Percentiles rank a stretch among this genome's conserved stretches.
Evolutionary conservation across 2,888 invertebrate species (phyloP).

Genomic region (Lasioglossum morio): DNA sequence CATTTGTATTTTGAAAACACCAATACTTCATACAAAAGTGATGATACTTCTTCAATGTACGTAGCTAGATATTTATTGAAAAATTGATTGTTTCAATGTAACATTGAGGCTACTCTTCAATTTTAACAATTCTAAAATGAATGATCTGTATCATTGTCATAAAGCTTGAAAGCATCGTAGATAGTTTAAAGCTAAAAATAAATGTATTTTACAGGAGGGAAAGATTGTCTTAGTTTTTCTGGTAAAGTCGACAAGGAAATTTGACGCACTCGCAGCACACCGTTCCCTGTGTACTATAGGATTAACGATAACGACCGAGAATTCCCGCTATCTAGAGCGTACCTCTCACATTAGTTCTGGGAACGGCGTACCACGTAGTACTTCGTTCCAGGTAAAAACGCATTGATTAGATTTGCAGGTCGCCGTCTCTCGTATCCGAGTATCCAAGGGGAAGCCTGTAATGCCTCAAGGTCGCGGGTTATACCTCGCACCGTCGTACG

Average conservation of each 20-base stretch:
- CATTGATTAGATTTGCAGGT: slow-evolving; percentile 61
- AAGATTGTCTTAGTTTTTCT: background rate
- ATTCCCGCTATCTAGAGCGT: slow-evolving; percentile 12
- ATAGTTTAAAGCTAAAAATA: background rate
- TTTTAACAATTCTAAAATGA: too few species aligned
- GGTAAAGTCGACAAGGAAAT: background rate
- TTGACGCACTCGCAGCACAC: background rate
- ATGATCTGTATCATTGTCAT: too few species aligned
- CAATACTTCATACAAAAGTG: too few species aligned
- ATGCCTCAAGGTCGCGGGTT: slow-evolving; percentile 63
- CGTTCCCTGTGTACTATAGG: slow-evolving; percentile 13
- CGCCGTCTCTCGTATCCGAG: slow-evolving; percentile 38
- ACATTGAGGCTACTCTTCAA: too few species aligned
- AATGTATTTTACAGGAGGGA: background rate
- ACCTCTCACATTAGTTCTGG: slow-evolving; percentile 34
- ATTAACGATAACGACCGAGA: slow-evolving; percentile 48
- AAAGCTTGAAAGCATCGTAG: too few species aligned
- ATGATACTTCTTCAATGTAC: too few species aligned
- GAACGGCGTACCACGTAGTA: slow-evolving; percentile 52
- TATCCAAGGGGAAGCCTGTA: slow-evolving; percentile 58
- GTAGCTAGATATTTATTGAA: too few species aligned
- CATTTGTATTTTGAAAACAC: too few species aligned
- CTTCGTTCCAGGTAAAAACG: slow-evolving; percentile 60
- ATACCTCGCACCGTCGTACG: slow-evolving; percentile 50
- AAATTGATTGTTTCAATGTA: too few species aligned